Percentiles rank a stretch among this genome's conserved stretches.
Conservation (phyloP, 2,797 vertebrate species). For the Coilia nasus region DNA sequence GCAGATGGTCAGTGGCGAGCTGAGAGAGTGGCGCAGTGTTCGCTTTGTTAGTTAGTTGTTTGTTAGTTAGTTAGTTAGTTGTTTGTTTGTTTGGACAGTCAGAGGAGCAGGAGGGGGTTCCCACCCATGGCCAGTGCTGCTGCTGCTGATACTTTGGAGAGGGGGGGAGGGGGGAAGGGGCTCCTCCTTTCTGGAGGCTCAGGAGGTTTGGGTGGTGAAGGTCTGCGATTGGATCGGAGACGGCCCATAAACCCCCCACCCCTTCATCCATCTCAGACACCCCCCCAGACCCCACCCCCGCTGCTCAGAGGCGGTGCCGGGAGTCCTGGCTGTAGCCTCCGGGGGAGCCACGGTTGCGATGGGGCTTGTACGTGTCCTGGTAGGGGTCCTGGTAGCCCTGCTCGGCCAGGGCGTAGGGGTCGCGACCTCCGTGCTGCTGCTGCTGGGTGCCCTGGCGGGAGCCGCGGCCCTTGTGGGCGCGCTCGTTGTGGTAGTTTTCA, state of each 20-base stretch:
- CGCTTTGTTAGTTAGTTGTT: not conserved
- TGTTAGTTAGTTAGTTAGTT: not conserved
- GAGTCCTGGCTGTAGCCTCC: slow-evolving; percentile 96
- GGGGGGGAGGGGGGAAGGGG: not conserved
- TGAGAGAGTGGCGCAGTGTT: slow-evolving; percentile 5
- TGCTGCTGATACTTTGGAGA: not conserved
- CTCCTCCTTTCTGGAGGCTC: not conserved
- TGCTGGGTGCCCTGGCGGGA: slow-evolving; percentile 93
- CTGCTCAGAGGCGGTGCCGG: slow-evolving; percentile 91
- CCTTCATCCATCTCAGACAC: too few species aligned
- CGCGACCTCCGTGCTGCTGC: slow-evolving; percentile 72
- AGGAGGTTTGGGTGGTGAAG: not conserved
- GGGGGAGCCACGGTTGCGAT: slow-evolving; percentile 91
- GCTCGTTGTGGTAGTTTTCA: slow-evolving; percentile 92
- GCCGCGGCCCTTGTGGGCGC: slow-evolving; percentile 88
- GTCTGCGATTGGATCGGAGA: not conserved
- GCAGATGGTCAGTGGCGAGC: not conserved
- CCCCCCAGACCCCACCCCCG: slow-evolving; percentile 68
- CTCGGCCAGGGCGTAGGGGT: slow-evolving; percentile 86
- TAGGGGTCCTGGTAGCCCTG: slow-evolving; percentile 90
- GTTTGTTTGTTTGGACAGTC: slow-evolving; percentile 18
- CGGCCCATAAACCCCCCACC: too few species aligned
- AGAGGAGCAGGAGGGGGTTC: not conserved
- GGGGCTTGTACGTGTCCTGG: slow-evolving; percentile 97
- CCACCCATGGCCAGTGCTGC: not conserved